Base-by-base conservation (phyloP, 2,113 vertebrate genomes). In the Acrocephalus kingi region DNA sequence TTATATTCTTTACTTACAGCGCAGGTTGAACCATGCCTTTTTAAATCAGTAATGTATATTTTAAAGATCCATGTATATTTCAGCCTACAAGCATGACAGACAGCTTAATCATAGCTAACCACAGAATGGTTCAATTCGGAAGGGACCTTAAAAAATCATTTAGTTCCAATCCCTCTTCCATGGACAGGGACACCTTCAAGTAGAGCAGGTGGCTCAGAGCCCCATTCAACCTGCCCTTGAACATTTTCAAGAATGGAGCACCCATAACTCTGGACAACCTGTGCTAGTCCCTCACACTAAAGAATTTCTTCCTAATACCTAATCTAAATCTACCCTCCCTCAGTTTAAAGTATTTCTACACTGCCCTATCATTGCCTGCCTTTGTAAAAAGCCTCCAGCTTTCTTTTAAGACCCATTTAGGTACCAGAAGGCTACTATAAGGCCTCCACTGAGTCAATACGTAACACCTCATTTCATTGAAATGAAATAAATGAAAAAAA, bases 1-100 rank as follows among this genome's bases (percentile, higher is more conserved):
- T 63, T 96, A 89, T 83, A 66, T 87, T 97, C 94, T 90, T 85
- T 88, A 91, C 45, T 86, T 84, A 89, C 83, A 76, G 75, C 25
- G n/a, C 75, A 96, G 49, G 74, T 88, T 97, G 96, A 97, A 96
- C 73, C 76, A 81, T 43, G 87, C 17, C 30, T 93, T 81, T 96
- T 92, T 76, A 79, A 84, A 97, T 78, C 16, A 93, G 51, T 48
- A 90, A 78, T 20, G 72, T 88, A 22, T 59, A 68, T 66, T 85
- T 91, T 68, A 83, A 75, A 91, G 55, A 91, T 85, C 45, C 45
- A 20, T 71, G 41, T 48, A n/a, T 66, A 86, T 56, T 90, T 90
- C 67, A 92, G 39, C 46, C 88, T 78, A 66, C 19, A 85, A 35
- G 35, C 17, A 72, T 22, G n/a, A 23, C 66, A 94, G 49, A 78